Percentiles rank a stretch among this genome's conserved stretches.
These are phyloP conservation scores for Drosophila cardini DNA, from an alignment of 1,140 invertebrate species.

Conservation along the genomic window DNA sequence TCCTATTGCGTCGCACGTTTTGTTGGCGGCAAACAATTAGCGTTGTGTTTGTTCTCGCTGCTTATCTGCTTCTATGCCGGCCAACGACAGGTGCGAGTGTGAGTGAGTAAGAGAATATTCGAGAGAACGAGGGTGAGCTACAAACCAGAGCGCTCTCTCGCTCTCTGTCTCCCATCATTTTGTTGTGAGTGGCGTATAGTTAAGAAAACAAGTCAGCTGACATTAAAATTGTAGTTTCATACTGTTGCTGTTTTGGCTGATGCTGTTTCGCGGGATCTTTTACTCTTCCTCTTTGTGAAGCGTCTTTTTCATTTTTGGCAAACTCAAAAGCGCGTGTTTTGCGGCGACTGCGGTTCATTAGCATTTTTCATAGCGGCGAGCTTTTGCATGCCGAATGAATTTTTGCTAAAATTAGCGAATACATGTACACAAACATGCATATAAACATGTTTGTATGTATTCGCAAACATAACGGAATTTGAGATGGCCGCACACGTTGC, in stretches of 20 bases:
- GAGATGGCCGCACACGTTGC: constrained; percentile 65
- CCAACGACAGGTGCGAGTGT: constrained; percentile 41
- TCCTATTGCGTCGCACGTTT: constrained; percentile 60
- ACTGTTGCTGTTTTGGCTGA: constrained; percentile 8
- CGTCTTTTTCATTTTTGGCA: constrained; percentile 16
- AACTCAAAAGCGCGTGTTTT: constrained; percentile 41
- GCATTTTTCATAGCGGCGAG: constrained; percentile 52
- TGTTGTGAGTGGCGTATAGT: constrained; percentile 7
- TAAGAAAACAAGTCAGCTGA: constrained; percentile 70
- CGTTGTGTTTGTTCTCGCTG: constrained; percentile 42
- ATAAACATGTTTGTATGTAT: neutral
- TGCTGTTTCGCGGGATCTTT: constrained; percentile 13
- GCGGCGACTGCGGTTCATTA: constrained; percentile 43
- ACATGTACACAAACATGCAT: constrained; percentile 10
- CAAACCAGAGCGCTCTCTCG: constrained; percentile 4
- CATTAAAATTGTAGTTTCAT: constrained; percentile 56
- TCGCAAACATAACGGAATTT: constrained; percentile 65
- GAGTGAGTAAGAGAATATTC: constrained; percentile 9
- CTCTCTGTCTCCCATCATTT: neutral
- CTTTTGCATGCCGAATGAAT: constrained; percentile 43
- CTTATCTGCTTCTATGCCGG: constrained; percentile 28
- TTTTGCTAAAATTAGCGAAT: constrained; percentile 69
- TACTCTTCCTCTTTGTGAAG: neutral
- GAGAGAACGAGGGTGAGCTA: constrained; percentile 14
- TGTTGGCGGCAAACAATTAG: constrained; percentile 57